These are phyloP conservation scores for Thereva nobilitata DNA, from an alignment of 2,888 invertebrate genomes.

Conservation along the genomic window DNA sequence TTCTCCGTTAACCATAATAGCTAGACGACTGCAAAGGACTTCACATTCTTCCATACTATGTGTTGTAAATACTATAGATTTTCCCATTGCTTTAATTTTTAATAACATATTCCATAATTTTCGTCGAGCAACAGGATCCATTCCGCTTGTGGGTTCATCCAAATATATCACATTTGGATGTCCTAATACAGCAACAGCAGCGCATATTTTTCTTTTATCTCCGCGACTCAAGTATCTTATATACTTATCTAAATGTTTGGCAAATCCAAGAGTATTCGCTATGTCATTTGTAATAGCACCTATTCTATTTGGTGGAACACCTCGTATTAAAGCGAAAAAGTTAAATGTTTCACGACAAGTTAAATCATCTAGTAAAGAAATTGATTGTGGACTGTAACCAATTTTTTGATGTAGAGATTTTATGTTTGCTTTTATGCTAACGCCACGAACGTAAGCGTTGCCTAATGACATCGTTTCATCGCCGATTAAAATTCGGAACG, in stretches of 20 bases:
- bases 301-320: conserved; percentile 50
- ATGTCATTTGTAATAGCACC: conserved; percentile 50
- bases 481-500: conserved; percentile 89
- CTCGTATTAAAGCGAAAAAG: conserved; percentile 70
- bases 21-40: conserved; percentile 72
- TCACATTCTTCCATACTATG: conserved; percentile 82
- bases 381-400: conserved; percentile 78
- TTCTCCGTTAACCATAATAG: conserved; percentile 75
- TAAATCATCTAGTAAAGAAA: conserved; percentile 71
- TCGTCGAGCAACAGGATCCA: conserved; percentile 62
- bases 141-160: conserved; percentile 69
- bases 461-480: conserved; percentile 74
- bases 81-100: conserved; percentile 66
- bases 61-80: conserved; percentile 75
- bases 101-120: conserved; percentile 74
- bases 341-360: conserved; percentile 71
- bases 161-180: conserved; percentile 70
- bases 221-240: conserved; percentile 70
- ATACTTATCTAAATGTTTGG: conserved; percentile 65
- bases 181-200: conserved; percentile 72
- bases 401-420: conserved; percentile 66
- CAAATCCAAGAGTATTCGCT: conserved; percentile 64
- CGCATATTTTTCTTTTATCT: conserved; percentile 73
- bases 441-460: conserved; percentile 69
- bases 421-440: conserved; percentile 61